A percentile compares a stretch with the other conserved stretches of the same genome.
phyloP scores from a whole-genome alignment of 2,797 vertebrate genomes.

The Lacerta viridis region DNA sequence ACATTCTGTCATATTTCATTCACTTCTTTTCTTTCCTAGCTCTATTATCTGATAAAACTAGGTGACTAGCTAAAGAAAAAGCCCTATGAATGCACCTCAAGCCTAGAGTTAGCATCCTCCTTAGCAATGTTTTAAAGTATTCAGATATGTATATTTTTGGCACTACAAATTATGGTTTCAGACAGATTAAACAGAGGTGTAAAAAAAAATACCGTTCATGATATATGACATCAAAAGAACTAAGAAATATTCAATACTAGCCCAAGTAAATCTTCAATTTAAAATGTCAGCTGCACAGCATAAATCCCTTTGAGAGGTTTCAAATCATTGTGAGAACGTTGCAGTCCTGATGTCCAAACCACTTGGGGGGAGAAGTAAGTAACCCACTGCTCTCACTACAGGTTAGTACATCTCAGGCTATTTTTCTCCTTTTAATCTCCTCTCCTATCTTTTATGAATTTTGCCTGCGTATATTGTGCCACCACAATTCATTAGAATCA shows the following conservation, averaged over 20 bases:
- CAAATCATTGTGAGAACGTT: slow-evolving; percentile 75
- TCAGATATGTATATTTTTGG: slow-evolving; percentile 63
- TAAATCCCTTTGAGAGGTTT: slow-evolving; percentile 78
- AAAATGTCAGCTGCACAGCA: slow-evolving; percentile 78
- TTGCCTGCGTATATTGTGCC: slow-evolving; percentile 64
- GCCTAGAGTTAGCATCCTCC: slow-evolving; percentile 47
- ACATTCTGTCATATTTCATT: slow-evolving; percentile 54
- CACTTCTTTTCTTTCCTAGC: slow-evolving; percentile 53
- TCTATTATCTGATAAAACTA: slow-evolving; percentile 44
- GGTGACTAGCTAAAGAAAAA: slow-evolving; percentile 61
- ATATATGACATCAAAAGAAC: slow-evolving; percentile 78
- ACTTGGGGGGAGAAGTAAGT: slow-evolving; percentile 40
- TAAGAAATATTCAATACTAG: slow-evolving; percentile 77
- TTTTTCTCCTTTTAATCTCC: slow-evolving; percentile 62
- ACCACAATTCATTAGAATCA: slow-evolving; percentile 61
- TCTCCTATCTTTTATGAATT: slow-evolving; percentile 51
- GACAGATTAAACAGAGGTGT: slow-evolving; percentile 62
- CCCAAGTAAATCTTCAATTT: slow-evolving; percentile 79
- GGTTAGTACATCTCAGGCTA: slow-evolving; percentile 40
- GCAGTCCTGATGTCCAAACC: slow-evolving; percentile 64
- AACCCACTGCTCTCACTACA: slow-evolving; percentile 44
- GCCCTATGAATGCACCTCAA: slow-evolving; percentile 54
- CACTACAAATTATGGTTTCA: slow-evolving; percentile 63
- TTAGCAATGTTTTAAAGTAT: slow-evolving; percentile 58
- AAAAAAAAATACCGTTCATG: slow-evolving; percentile 57